Base-by-base conservation (phyloP, 1,140 invertebrate species). In the Zaprionus capensis region DNA sequence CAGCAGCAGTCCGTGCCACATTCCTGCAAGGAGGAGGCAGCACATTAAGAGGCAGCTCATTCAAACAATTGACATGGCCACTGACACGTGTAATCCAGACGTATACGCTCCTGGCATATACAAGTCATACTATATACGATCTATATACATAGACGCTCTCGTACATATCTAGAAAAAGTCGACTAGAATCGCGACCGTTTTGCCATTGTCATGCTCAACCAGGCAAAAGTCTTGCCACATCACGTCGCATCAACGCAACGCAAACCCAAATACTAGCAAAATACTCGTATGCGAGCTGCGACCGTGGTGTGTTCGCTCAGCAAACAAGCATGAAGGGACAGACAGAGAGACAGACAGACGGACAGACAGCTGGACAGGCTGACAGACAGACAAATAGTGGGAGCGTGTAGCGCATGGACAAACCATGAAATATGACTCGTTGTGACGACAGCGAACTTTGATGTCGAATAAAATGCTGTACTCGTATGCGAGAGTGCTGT, bases 21-120 rank as follows among this genome's bases (percentile, higher is more conserved):
- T 11, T 49, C n/a, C 6, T 4, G 17, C n/a, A 11, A 31, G 24
- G 4, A 34, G 28, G 7, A 34, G 28, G 28, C 57, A 38, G 5
- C 51, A 55, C 73, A 71, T 71, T 76, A 71, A 55, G 36, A 41
- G 55, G 44, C 61, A 65, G 65, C 61, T 87, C 73, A 81, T 85
- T 84, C 81, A 74, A 66, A 69, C 81, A 88, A 81, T 88, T 88
- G 85, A 88, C 84, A 85, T 81, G 85, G 74, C 75, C 85, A 81
- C 65, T 73, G 85, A 90, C 85, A 90, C 84, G 85, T 90, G 84
- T 88, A 81, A 87, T 80, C 77, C 71, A 73, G 34, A 44, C 36
- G 57, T 71, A 51, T 58, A 57, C 7, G 15, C 20, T 61, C 65
- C 67, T 68, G 58, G 38, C 67, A 62, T 34, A 11, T 34, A 34